Conservation (phyloP, 2,888 invertebrate genomes). For the Deilephila porcellus region DNA sequence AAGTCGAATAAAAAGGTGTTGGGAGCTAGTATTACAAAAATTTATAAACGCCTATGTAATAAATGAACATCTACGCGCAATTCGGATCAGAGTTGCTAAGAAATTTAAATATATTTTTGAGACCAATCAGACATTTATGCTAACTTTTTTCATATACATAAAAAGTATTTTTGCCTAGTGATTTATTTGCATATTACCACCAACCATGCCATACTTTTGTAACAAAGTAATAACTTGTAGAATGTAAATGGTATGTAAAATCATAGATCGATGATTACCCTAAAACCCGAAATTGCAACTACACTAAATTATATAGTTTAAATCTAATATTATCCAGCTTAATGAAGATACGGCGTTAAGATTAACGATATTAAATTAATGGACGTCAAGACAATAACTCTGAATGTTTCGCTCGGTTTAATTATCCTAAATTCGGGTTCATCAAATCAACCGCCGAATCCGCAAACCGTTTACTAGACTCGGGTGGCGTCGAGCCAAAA, state of each 20-base stretch:
- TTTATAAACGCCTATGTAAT: too few species aligned
- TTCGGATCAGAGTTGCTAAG: too few species aligned
- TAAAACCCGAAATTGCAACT: constrained; percentile 26
- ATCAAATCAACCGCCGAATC: constrained; percentile 40
- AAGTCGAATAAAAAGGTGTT: too few species aligned
- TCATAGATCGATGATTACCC: neutral
- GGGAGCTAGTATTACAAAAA: too few species aligned
- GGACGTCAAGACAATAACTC: constrained; percentile 36
- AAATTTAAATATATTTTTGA: too few species aligned
- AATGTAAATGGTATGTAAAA: neutral
- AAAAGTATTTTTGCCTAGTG: too few species aligned
- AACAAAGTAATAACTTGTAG: neutral
- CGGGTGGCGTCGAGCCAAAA: constrained; percentile 16
- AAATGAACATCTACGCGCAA: too few species aligned
- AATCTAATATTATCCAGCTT: constrained; percentile 26
- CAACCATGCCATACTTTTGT: neutral
- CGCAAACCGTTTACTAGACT: constrained; percentile 34
- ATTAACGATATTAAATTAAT: constrained; percentile 37
- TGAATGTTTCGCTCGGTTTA: constrained; percentile 40
- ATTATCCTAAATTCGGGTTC: constrained; percentile 44
- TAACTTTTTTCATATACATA: too few species aligned
- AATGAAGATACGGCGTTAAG: constrained; percentile 20
- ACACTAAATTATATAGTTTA: constrained; percentile 17
- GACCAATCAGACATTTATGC: too few species aligned
- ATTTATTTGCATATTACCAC: neutral